Evolutionary conservation across 2,113 vertebrate genomes (phyloP).

Genomic region (Strix uralensis): DNA sequence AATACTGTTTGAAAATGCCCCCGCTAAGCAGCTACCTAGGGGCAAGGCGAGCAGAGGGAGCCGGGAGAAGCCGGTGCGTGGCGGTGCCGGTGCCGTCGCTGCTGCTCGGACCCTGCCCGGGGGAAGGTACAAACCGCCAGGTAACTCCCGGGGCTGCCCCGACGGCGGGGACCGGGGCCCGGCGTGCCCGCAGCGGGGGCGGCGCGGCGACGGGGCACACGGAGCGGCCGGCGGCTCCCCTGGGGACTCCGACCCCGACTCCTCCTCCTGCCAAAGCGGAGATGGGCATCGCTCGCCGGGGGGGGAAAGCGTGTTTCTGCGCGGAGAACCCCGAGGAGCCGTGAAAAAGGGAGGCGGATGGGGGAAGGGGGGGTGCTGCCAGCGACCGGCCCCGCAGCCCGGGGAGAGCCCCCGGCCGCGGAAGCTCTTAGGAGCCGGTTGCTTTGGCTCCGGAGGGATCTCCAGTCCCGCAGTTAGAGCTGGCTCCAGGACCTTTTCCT

Average conservation of each 20-base stretch:
- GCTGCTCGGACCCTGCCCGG: constrained; percentile 1
- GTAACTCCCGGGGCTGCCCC: constrained; percentile 41
- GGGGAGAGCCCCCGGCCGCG: background rate
- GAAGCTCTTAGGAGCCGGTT: background rate
- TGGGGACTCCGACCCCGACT: constrained; percentile 39
- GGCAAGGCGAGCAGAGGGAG: constrained; percentile 40
- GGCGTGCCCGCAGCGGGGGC: constrained; percentile 1
- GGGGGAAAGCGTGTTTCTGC: background rate
- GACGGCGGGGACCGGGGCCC: background rate
- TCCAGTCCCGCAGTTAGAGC: background rate
- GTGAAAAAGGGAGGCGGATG: no score
- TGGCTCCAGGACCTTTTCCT: constrained; percentile 31
- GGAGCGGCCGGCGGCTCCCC: background rate
- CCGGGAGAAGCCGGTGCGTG: constrained; percentile 34
- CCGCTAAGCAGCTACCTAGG: constrained; percentile 20
- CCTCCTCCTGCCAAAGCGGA: constrained; percentile 47
- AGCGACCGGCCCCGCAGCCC: background rate
- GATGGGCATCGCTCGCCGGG: background rate
- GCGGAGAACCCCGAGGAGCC: background rate
- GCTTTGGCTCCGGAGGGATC: background rate
- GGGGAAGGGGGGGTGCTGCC: no score
- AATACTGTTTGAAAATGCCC: background rate
- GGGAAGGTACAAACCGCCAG: constrained; percentile 41
- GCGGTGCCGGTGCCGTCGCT: background rate
- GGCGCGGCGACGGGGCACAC: background rate